These are phyloP conservation scores for Shargacucullia verbasci DNA, from an alignment of 2,888 invertebrate species.

Conservation along the genomic window DNA sequence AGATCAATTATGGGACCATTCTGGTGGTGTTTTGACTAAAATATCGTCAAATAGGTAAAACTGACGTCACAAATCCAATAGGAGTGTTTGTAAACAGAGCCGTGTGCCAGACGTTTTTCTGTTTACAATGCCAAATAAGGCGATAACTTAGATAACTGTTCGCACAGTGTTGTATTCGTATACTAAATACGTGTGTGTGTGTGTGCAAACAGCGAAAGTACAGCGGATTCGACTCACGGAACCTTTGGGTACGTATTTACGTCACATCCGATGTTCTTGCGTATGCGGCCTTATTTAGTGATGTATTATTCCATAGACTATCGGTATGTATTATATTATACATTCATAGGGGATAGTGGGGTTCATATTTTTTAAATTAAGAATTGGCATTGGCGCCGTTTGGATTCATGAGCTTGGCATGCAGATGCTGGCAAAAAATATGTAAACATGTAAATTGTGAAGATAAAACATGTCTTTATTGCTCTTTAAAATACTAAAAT, in stretches of 20 bases:
- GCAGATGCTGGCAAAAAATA: constrained; percentile 21
- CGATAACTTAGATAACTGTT: constrained; percentile 56
- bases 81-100: constrained; percentile 53
- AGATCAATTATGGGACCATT: background rate
- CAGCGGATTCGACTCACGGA: constrained; percentile 64
- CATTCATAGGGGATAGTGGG: constrained; percentile 46
- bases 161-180: constrained; percentile 14
- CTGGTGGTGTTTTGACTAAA: constrained; percentile 7
- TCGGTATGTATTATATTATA: constrained; percentile 48
- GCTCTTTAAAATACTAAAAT: no score
- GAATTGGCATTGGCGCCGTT: constrained; percentile 47
- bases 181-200: constrained; percentile 40
- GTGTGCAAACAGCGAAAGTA: constrained; percentile 70
- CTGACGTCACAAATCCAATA: constrained; percentile 44
- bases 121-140: constrained; percentile 62
- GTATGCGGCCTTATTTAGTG: constrained; percentile 59
- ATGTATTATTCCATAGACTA: constrained; percentile 54
- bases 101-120: constrained; percentile 42
- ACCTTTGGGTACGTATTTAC: constrained; percentile 59
- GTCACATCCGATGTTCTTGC: constrained; percentile 66
- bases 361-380: constrained; percentile 35
- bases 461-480: background rate
- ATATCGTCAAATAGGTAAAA: constrained; percentile 10
- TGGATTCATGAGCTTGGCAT: constrained; percentile 39
- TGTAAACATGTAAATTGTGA: background rate